phyloP scores from a whole-genome alignment of 2,888 invertebrate species.

The Agonopterix arenella region DNA sequence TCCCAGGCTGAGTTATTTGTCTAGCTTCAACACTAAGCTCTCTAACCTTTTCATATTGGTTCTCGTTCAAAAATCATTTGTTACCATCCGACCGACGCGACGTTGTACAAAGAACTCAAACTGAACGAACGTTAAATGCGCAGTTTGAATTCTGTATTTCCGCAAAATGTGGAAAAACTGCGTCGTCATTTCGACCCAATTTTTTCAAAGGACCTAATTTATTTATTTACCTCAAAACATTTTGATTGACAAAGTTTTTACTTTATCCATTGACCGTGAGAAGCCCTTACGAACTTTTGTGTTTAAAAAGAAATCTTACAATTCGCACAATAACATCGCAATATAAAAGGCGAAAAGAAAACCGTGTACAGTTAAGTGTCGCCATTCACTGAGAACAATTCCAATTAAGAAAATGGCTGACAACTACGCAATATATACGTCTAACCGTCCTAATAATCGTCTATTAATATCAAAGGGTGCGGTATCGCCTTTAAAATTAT shows the following conservation, averaged over 20 bases:
- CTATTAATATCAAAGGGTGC: conserved; percentile 8
- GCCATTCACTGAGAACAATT: conserved; percentile 1
- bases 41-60: conserved; percentile 1
- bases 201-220: too few relatives aligned
- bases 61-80: conserved; percentile 1
- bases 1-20: conserved; percentile 7
- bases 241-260: too few relatives aligned
- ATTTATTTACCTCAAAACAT: too few relatives aligned
- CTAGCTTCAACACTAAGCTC: conserved; percentile 7
- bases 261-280: background rate
- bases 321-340: too few relatives aligned
- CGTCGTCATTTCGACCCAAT: too few relatives aligned
- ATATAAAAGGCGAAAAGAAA: too few relatives aligned
- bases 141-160: too few relatives aligned
- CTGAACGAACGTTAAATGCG: too few relatives aligned
- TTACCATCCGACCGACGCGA: background rate
- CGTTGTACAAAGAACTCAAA: too few relatives aligned
- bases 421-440: conserved; percentile 7
- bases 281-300: background rate
- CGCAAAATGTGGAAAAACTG: too few relatives aligned
- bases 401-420: conserved; percentile 14
- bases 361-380: too few relatives aligned
- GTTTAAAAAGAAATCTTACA: too few relatives aligned
- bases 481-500: background rate
- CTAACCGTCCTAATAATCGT: conserved; percentile 9